phyloP scores from a whole-genome alignment of 2,113 vertebrate species.

The Bubalus kerabau region DNA sequence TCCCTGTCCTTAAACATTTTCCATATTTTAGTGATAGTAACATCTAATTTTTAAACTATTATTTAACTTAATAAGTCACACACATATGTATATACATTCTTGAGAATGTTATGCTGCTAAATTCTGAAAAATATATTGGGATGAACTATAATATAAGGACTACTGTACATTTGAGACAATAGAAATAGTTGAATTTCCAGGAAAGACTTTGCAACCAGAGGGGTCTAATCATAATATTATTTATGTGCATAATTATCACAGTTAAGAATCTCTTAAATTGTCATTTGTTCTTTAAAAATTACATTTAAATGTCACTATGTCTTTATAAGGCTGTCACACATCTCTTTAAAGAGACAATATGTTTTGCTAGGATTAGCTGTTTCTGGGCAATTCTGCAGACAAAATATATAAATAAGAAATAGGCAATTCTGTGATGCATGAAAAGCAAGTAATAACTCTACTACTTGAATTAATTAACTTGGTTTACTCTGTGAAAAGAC shows the following conservation, averaged over 20 bases:
- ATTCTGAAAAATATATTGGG: neutral
- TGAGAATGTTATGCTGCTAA: neutral
- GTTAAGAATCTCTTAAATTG: neutral
- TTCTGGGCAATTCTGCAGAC: neutral
- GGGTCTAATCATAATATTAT: neutral
- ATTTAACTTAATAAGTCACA: neutral
- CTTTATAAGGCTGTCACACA: neutral
- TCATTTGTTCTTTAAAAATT: neutral
- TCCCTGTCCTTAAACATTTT: neutral
- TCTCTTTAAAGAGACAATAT: neutral
- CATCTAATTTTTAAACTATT: neutral
- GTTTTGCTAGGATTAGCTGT: neutral
- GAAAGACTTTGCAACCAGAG: neutral
- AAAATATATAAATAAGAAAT: neutral
- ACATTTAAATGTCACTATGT: neutral
- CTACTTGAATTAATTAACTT: neutral
- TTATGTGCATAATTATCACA: neutral
- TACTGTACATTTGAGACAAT: neutral
- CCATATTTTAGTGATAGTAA: neutral
- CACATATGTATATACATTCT: neutral
- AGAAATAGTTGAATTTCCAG: neutral
- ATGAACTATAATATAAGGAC: neutral
- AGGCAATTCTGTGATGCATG: neutral
- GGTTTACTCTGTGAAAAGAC: neutral
- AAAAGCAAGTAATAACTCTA: neutral